These are phyloP conservation scores for Spilogale gracilis DNA, from an alignment of 2,113 vertebrate species.

Conservation along the genomic window DNA sequence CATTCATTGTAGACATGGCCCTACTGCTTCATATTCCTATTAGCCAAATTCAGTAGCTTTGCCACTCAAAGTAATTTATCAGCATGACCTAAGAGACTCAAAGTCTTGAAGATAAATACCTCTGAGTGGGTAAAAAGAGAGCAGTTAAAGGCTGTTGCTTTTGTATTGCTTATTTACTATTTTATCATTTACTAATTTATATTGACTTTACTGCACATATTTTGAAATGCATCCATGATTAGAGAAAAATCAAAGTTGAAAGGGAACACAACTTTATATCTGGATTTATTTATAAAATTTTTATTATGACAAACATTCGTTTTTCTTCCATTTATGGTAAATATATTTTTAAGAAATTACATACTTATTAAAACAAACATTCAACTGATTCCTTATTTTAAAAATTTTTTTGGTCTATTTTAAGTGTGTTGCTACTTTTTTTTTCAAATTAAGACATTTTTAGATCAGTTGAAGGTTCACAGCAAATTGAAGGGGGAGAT, in stretches of 20 bases:
- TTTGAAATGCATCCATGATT: neutral
- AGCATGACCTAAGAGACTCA: neutral
- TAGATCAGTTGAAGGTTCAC: neutral
- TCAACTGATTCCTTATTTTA: neutral
- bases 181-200: neutral
- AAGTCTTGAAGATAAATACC: neutral
- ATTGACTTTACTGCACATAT: neutral
- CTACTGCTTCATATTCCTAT: neutral
- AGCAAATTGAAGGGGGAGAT: neutral
- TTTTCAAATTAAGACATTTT: neutral
- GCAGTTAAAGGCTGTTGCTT: neutral
- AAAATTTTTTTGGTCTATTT: neutral
- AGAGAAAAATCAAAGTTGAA: neutral
- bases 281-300: neutral
- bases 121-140: neutral
- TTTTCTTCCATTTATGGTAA: neutral
- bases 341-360: neutral
- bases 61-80: neutral
- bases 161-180: neutral
- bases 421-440: neutral
- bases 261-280: neutral
- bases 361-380: neutral
- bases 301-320: neutral
- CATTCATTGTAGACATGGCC: accelerated
- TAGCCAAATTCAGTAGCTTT: neutral